Evolutionary conservation across 2,888 invertebrate genomes (phyloP).

Genomic region (Thysanoteuthis rhombus): DNA sequence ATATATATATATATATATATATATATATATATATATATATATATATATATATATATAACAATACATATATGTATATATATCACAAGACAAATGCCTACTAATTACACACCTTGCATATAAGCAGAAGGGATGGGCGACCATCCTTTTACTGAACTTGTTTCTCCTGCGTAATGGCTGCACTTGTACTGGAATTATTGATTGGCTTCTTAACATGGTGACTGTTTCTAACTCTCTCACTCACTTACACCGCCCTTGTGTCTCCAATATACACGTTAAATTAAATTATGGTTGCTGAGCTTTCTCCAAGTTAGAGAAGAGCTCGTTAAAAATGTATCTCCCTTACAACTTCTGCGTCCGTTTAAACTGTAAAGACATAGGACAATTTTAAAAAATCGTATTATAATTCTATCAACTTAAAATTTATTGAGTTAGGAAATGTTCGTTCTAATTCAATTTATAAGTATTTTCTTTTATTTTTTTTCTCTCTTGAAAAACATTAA

Average conservation of each 20-base stretch:
- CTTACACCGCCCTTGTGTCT: neutral
- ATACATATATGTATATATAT: conserved; percentile 12
- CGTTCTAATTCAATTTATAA: neutral
- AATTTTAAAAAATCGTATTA: neutral
- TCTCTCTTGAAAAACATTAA: neutral
- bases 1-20: neutral
- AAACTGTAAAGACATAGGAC: neutral
- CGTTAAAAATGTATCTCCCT: neutral
- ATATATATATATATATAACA: neutral
- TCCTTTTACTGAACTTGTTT: neutral
- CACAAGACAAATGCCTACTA: too few species aligned
- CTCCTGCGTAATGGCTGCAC: neutral
- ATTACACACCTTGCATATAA: too few species aligned
- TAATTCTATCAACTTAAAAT: neutral
- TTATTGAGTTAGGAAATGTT: neutral
- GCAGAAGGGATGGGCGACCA: too few species aligned
- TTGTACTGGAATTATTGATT: neutral
- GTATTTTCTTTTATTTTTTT: neutral
- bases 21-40: neutral
- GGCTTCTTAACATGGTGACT: neutral
- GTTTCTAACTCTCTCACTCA: neutral
- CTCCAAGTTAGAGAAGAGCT: neutral
- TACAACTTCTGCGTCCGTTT: neutral
- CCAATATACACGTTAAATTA: neutral
- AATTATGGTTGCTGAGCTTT: neutral